phyloP scores from a whole-genome alignment of 2,113 vertebrate genomes.

The Haplochromis burtoni region DNA sequence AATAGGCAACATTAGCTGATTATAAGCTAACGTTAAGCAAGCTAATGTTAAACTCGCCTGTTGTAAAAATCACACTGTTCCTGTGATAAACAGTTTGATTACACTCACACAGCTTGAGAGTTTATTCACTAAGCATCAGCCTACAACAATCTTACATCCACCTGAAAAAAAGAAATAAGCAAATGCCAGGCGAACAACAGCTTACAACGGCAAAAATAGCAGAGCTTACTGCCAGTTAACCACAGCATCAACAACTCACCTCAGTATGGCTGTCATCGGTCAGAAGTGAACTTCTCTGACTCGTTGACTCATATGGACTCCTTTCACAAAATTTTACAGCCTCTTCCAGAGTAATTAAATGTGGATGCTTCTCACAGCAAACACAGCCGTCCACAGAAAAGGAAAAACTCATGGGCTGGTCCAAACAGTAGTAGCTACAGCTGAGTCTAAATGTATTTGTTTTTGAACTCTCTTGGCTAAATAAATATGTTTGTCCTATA shows the following conservation, averaged over 20 bases:
- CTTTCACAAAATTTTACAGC: background rate
- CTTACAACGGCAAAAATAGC: background rate
- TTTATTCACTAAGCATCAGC: background rate
- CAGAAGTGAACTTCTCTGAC: background rate
- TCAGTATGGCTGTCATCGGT: rapidly evolving
- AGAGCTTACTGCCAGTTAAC: background rate
- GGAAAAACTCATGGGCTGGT: background rate
- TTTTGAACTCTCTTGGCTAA: background rate
- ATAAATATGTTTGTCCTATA: background rate
- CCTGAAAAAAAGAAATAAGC: background rate
- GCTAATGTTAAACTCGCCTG: background rate
- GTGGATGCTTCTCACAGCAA: background rate
- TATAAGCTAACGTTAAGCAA: background rate
- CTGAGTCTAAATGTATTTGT: background rate
- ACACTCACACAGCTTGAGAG: background rate
- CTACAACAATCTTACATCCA: background rate
- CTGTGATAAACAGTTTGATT: background rate
- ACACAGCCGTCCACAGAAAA: background rate
- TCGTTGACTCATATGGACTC: background rate
- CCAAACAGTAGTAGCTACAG: background rate
- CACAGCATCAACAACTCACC: background rate
- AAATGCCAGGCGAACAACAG: background rate
- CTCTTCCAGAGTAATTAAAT: background rate
- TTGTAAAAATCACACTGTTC: background rate
- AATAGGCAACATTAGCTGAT: background rate